Base-by-base conservation (phyloP, 2,797 vertebrate genomes). In the Denticeps clupeoides region DNA sequence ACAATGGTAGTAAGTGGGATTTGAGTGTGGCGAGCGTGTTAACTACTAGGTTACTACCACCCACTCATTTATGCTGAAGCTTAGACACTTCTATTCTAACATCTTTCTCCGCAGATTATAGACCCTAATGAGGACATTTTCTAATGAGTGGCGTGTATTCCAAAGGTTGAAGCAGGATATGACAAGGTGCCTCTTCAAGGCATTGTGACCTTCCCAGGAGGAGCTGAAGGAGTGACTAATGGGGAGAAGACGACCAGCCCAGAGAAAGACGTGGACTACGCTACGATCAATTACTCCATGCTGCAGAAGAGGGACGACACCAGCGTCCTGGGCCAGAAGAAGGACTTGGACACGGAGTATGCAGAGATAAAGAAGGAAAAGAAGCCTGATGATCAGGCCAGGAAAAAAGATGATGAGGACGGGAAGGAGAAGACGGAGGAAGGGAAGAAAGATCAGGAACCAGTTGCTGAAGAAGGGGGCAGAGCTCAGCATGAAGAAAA, bases 191-290 rank as follows among this genome's bases (percentile, higher is more conserved):
- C 29, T 11, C 46, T 52, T 41, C 55, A 41, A 28, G 21, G 43
- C 2, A n/a, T n/a, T 15, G 29, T 18, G 15, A 12, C 2, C 23
- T 5, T 2, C 2, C 27, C 8, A 46, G 8, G 19, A 10, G 42
- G 1, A 8, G 35, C 21, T 8, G 38, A 32, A 9, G 54, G 37
- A 4, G 11, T n/a, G n/a, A n/a, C n/a, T n/a, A n/a, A n/a, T n/a
- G n/a, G n/a, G n/a, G n/a, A n/a, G n/a, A n/a, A n/a, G n/a, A n/a
- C n/a, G n/a, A n/a, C n/a, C n/a, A n/a, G n/a, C n/a, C n/a, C n/a
- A n/a, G n/a, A n/a, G n/a, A n/a, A 9, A 31, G 78, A 80, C 0
- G 45, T 54, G 1, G 63, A 71, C 18, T 82, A 81, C 21, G 71
- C 80, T 0, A 0, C 51, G 24, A 69, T 80, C 1, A 12, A 77